Percentiles rank a stretch among this genome's conserved stretches.
Conservation (phyloP, 37 sponge, comb jelly and placozoan species). For the Theonella swinhoei region DNA sequence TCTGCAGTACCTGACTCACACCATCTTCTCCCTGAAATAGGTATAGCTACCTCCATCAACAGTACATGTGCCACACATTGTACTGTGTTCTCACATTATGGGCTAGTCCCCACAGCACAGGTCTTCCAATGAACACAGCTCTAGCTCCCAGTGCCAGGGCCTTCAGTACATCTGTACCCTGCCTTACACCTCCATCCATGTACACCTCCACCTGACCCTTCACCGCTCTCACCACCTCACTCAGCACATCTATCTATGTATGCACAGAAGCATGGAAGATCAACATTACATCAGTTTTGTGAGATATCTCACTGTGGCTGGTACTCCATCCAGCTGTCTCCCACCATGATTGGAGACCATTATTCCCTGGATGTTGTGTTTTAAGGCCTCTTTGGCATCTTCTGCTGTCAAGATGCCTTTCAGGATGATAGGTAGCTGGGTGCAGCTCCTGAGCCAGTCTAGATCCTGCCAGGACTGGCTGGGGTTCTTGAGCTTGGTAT, state of each 20-base stretch:
- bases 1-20: too few species aligned
- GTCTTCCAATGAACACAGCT: conserved; percentile 90
- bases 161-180: conserved; percentile 91
- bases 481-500: conserved; percentile 39
- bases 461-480: conserved; percentile 73
- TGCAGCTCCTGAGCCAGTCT: conserved; percentile 69
- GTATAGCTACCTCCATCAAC: too few species aligned
- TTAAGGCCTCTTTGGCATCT: conserved; percentile 77
- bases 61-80: too few species aligned
- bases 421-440: conserved; percentile 73
- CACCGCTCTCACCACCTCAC: conserved; percentile 83
- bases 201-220: conserved; percentile 73
- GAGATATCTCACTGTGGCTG: conserved; percentile 85
- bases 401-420: conserved; percentile 88
- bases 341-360: conserved; percentile 95
- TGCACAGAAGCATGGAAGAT: too few species aligned
- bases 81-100: conserved; percentile 74
- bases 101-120: conserved; percentile 91
- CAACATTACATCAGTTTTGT: too few species aligned
- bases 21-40: too few species aligned
- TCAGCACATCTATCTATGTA: conserved; percentile 75
- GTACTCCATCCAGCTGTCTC: conserved; percentile 89
- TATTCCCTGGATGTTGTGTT: conserved; percentile 75
- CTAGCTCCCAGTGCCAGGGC: conserved; percentile 92
- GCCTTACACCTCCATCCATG: conserved; percentile 89